These are phyloP conservation scores for Columba guinea DNA, from an alignment of 2,797 vertebrate genomes.

Conservation along the genomic window DNA sequence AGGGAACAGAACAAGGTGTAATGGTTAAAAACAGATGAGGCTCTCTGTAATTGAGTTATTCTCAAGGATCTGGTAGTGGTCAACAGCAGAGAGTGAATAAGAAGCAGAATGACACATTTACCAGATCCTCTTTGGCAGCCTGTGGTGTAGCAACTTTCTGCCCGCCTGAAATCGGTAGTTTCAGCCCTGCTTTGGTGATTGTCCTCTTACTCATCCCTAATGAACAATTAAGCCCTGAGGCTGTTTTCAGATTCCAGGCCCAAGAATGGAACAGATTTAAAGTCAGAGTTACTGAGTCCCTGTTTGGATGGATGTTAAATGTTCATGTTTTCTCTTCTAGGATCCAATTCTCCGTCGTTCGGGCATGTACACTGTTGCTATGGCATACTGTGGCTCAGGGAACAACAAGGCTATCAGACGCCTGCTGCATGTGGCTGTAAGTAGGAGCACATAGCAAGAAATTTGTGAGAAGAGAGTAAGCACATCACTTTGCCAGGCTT, in stretches of 20 bases:
- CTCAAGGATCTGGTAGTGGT: not conserved
- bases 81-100: not conserved
- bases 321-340: slow-evolving; percentile 62
- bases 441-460: slow-evolving; percentile 55
- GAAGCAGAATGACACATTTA: not conserved
- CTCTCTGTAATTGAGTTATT: not conserved
- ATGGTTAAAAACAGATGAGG: not conserved
- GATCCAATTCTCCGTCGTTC: slow-evolving; percentile 95
- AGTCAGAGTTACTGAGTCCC: not conserved
- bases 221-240: not conserved
- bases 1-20: not conserved
- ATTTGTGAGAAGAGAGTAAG: not conserved
- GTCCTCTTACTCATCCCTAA: not conserved
- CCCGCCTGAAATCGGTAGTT: not conserved
- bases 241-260: not conserved
- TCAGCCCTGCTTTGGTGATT: not conserved
- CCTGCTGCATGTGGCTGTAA: slow-evolving; percentile 96
- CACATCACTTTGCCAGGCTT: not conserved
- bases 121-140: not conserved
- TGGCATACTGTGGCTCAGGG: slow-evolving; percentile 99
- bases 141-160: not conserved
- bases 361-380: slow-evolving; percentile 99
- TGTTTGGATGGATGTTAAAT: not conserved
- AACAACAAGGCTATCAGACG: slow-evolving; percentile 99
- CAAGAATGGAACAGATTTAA: not conserved